Percentiles rank a stretch among this genome's conserved stretches.
These are phyloP conservation scores for Olivierus martensii DNA, from an alignment of 1,140 invertebrate genomes.

Conservation along the genomic window DNA sequence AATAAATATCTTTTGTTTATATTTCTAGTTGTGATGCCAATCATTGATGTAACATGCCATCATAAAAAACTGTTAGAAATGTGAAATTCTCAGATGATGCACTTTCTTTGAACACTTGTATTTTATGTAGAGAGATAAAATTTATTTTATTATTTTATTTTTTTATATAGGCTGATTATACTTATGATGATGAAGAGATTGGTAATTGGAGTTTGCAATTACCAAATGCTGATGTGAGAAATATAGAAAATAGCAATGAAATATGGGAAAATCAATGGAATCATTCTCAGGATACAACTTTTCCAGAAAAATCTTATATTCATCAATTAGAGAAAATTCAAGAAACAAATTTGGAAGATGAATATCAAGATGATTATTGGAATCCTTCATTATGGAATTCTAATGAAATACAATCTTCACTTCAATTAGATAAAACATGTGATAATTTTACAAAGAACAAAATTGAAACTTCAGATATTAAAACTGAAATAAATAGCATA, in stretches of 20 bases:
- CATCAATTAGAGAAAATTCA: neutral
- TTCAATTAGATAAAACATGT: constrained; percentile 32
- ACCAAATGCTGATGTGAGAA: constrained; percentile 43
- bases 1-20: too few species aligned
- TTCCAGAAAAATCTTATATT: neutral
- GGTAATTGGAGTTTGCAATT: constrained; percentile 63
- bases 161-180: constrained; percentile 37
- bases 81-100: too few species aligned
- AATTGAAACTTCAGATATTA: neutral
- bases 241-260: constrained; percentile 7
- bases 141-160: too few species aligned
- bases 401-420: neutral
- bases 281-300: neutral
- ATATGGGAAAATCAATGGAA: neutral
- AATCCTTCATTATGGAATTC: neutral
- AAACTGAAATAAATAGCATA: too few species aligned
- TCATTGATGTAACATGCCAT: too few species aligned
- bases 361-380: neutral
- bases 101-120: too few species aligned
- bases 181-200: constrained; percentile 55
- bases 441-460: constrained; percentile 27
- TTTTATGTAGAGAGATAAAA: too few species aligned
- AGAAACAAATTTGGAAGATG: neutral
- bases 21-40: too few species aligned
- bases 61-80: too few species aligned